Conservation (phyloP, 2,888 invertebrate species). For the Athalia circularis region DNA sequence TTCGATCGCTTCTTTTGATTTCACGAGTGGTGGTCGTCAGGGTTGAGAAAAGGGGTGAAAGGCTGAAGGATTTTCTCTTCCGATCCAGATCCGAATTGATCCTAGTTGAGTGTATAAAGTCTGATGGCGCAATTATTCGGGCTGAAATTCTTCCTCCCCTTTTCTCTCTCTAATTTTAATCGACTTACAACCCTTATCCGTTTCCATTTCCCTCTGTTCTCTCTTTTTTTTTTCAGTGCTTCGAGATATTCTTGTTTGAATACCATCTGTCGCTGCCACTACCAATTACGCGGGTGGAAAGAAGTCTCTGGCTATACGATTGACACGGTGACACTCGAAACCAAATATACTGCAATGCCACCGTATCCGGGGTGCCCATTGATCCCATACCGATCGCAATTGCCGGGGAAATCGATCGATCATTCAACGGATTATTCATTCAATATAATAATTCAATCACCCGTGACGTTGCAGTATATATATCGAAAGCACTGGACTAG, state of each 20-base stretch:
- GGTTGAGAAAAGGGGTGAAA: background rate
- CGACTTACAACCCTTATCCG: conserved; percentile 46
- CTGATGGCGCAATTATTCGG: conserved; percentile 12
- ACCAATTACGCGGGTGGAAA: conserved; percentile 37
- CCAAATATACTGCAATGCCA: conserved; percentile 27
- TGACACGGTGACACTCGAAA: conserved; percentile 39
- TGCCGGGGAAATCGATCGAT: conserved; percentile 13
- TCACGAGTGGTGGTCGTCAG: too few relatives aligned
- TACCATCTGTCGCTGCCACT: conserved; percentile 44
- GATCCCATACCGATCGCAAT: conserved; percentile 7
- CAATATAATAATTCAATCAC: background rate
- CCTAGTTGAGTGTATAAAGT: background rate
- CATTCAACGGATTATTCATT: background rate
- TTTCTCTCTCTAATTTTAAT: conserved; percentile 26
- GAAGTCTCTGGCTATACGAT: conserved; percentile 21
- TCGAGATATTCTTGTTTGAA: conserved; percentile 36
- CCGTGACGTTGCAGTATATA: background rate
- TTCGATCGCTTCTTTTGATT: too few relatives aligned
- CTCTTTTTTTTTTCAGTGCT: conserved; percentile 13
- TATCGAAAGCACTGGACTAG: background rate
- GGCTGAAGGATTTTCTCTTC: background rate
- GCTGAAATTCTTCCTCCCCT: conserved; percentile 28
- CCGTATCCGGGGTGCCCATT: conserved; percentile 43
- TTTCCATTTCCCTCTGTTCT: conserved; percentile 23
- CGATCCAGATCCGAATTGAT: background rate